Conservation (phyloP, 2,888 invertebrate species). For the Salticus scenicus region DNA sequence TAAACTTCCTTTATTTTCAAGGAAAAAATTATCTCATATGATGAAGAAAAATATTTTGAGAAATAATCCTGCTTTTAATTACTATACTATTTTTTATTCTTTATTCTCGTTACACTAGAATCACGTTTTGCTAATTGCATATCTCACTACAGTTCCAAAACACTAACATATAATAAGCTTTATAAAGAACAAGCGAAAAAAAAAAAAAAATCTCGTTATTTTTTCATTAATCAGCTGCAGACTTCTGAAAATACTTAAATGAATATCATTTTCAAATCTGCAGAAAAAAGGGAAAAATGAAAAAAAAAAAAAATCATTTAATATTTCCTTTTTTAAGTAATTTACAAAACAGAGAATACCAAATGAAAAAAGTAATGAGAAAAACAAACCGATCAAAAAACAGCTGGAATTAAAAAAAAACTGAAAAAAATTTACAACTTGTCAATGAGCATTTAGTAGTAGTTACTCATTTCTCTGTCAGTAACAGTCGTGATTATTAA, state of each 20-base stretch:
- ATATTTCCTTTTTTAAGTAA: background rate
- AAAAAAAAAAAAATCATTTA: background rate
- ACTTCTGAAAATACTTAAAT: background rate
- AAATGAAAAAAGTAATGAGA: too few species aligned
- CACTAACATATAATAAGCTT: background rate
- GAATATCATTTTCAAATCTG: too few species aligned
- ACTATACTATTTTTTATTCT: too few species aligned
- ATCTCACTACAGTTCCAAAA: background rate
- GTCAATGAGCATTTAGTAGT: background rate
- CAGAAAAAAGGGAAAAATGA: background rate
- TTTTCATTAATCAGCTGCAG: background rate
- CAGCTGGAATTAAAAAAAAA: too few species aligned
- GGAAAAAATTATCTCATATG: too few species aligned
- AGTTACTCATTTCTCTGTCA: background rate
- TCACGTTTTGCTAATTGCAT: background rate
- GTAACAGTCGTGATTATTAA: background rate
- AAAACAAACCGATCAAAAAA: too few species aligned
- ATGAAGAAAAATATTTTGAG: too few species aligned
- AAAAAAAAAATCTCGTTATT: background rate
- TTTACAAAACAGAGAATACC: too few species aligned
- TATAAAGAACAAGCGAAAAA: background rate
- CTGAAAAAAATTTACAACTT: too few species aligned
- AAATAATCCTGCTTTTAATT: too few species aligned
- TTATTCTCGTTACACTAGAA: background rate
- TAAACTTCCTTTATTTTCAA: too few species aligned